Percentiles rank a stretch among this genome's conserved stretches.
Evolutionary conservation across 2,797 vertebrate species (phyloP).

Genomic region (Anas flavirostris): DNA sequence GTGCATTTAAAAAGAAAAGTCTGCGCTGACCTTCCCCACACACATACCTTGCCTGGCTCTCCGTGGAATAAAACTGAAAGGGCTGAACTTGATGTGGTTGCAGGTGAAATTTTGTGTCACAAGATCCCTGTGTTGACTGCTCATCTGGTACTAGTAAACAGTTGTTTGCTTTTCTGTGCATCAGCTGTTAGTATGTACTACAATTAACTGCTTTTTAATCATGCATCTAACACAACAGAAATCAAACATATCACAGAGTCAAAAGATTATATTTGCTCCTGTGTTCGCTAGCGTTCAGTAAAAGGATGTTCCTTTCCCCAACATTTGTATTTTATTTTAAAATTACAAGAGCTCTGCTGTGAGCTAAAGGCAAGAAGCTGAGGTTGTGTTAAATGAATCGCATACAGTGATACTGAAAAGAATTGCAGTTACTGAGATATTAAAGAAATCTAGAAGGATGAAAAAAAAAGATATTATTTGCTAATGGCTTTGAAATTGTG

Average conservation of each 20-base stretch:
- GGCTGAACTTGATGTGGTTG: not conserved
- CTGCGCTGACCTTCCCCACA: not conserved
- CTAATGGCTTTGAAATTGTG: not conserved
- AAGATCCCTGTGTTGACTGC: not conserved
- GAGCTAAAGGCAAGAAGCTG: not conserved
- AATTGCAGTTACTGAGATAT: not conserved
- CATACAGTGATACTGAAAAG: not conserved
- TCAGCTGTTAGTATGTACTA: not conserved
- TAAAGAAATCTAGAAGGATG: not conserved
- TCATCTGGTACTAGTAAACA: not conserved
- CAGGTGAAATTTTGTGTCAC: not conserved
- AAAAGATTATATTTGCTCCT: not conserved
- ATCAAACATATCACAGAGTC: not conserved
- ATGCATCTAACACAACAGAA: not conserved
- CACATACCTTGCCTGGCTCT: not conserved
- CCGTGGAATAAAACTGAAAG: not conserved
- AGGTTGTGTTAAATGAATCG: not conserved
- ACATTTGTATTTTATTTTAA: not conserved
- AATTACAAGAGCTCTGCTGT: not conserved
- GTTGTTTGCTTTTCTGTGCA: not conserved
- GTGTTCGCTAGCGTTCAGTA: not conserved
- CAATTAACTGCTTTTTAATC: not conserved
- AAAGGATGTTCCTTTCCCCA: not conserved
- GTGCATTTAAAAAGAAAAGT: not conserved
- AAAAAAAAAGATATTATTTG: not conserved